A percentile compares a stretch with the other conserved stretches of the same genome.
Conservation (phyloP, 2,888 invertebrate species). For the Crossocerus cetratus region DNA sequence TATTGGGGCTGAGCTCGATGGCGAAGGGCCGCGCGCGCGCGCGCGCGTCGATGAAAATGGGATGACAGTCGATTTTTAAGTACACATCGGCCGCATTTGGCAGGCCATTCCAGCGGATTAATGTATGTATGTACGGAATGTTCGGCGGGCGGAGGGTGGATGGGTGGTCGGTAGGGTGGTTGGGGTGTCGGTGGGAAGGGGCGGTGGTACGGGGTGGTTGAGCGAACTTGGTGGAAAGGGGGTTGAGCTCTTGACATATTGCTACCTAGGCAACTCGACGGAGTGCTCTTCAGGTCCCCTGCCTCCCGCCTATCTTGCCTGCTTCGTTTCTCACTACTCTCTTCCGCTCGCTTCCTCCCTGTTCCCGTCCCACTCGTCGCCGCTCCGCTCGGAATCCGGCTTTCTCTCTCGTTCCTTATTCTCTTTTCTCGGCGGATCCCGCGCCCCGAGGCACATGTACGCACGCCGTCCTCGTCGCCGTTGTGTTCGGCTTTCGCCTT, state of each 20-base stretch:
- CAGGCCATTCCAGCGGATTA: neutral
- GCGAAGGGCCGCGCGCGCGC: neutral
- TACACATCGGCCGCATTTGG: too few relatives aligned
- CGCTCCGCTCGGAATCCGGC: slow-evolving; percentile 18
- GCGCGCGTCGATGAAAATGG: neutral
- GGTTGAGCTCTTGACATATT: slow-evolving; percentile 73
- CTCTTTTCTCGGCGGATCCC: neutral
- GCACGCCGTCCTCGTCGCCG: slow-evolving; percentile 7
- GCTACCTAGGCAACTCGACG: slow-evolving; percentile 73
- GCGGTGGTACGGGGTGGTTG: slow-evolving; percentile 25
- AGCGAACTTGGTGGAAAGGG: slow-evolving; percentile 56
- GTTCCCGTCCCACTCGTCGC: neutral
- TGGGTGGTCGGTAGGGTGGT: slow-evolving; percentile 11
- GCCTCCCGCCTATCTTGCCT: slow-evolving; percentile 48
- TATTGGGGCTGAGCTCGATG: neutral
- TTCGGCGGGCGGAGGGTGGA: slow-evolving; percentile 30
- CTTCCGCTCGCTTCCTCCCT: slow-evolving; percentile 9
- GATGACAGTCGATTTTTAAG: too few relatives aligned
- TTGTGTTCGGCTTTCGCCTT: slow-evolving; percentile 37
- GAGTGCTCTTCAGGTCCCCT: slow-evolving; percentile 67
- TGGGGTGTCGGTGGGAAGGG: neutral
- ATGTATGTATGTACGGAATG: slow-evolving; percentile 38
- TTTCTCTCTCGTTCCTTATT: slow-evolving; percentile 11
- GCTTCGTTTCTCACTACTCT: slow-evolving; percentile 47
- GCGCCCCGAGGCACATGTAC: neutral